Conservation (phyloP, 37 sponge, comb jelly and placozoan species). For the Haliclona indistincta region DNA sequence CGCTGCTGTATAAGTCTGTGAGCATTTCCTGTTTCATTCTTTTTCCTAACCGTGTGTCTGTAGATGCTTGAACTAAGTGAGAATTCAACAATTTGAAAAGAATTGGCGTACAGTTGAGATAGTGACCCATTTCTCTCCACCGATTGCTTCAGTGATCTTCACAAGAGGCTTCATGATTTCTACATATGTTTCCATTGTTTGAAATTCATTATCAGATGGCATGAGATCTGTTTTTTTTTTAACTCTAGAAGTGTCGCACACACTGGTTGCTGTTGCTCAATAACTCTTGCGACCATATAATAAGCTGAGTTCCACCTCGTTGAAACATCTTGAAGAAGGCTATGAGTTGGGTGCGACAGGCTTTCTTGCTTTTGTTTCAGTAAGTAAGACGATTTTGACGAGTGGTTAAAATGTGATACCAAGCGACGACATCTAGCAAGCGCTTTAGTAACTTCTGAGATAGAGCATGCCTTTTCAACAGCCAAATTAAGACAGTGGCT, state of each 20-base stretch:
- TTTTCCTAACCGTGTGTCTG: slow-evolving; percentile 1
- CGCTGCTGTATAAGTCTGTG: slow-evolving; percentile 1
- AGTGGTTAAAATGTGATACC: slow-evolving; percentile 29
- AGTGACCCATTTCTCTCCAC: slow-evolving; percentile 40
- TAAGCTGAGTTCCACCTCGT: slow-evolving; percentile 46
- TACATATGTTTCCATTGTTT: slow-evolving; percentile 5
- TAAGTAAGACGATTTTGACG: slow-evolving; percentile 4
- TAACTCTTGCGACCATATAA: slow-evolving; percentile 20
- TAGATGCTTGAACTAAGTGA: neutral
- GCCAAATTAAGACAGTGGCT: slow-evolving; percentile 20
- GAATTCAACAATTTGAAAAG: slow-evolving; percentile 10
- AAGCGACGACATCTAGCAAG: slow-evolving; percentile 20
- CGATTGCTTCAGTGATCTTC: slow-evolving; percentile 12
- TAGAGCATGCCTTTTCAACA: slow-evolving; percentile 10
- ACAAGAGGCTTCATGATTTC: slow-evolving; percentile 31
- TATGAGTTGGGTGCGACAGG: neutral
- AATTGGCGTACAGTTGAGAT: slow-evolving; percentile 23
- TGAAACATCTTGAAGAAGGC: slow-evolving; percentile 33
- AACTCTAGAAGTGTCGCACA: slow-evolving; percentile 36
- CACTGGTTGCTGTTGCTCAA: slow-evolving; percentile 22
- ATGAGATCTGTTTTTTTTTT: slow-evolving; percentile 37
- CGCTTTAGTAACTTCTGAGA: slow-evolving; percentile 12
- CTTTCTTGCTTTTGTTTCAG: slow-evolving; percentile 17
- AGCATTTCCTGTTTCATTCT: slow-evolving; percentile 4
- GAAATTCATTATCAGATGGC: slow-evolving; percentile 24